Evolutionary conservation across 2,113 vertebrate species (phyloP), one percentile per base, ranked within the genome.

Genomic region (Coturnix japonica): DNA sequence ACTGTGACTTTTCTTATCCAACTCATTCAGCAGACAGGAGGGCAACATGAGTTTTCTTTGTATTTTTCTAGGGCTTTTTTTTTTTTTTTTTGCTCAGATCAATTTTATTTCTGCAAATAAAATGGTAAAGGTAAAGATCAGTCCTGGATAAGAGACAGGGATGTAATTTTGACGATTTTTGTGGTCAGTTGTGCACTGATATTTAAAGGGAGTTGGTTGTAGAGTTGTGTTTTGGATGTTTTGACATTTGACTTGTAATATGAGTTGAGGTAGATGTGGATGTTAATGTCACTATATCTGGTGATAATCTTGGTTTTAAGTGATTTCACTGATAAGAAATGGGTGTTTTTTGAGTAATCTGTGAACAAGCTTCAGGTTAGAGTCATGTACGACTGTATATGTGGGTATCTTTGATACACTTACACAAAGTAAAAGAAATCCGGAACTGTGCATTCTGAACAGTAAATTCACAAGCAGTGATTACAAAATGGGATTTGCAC

Each of bases 231-330:
- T 89, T 76, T 57, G 51, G 8, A 74, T 87, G 71, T 87, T 87
- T 63, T 95, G 86, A 91, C 46, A 63, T 87, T 89, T 93, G 73
- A 11, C 57, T 72, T 84, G 15, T 80, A 91, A 94, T 69, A 85
- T 5, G 31, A 93, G 81, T 56, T 94, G 89, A 92, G 89, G 94
- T 89, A 89, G 66, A 96, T 91, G 81, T 2, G 5, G 95, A 85
- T 82, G 67, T 80, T 85, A 85, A 64, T 91, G 91, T 43, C 46
- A 47, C 71, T 86, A 2, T 93, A 91, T 93, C 92, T 74, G 81
- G 43, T 85, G 63, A 80, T 92, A 91, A 92, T 90, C 81, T 96
- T 85, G 56, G 79, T 82, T 92, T 92, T 77, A 49, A 82, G 64
- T 3, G 91, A 94, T 95, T 79, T 64, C 25, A 2, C 57, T 91